Evolutionary conservation across 1,140 invertebrate genomes (phyloP).

Genomic region (Pseudomyrmex dendroicus): DNA sequence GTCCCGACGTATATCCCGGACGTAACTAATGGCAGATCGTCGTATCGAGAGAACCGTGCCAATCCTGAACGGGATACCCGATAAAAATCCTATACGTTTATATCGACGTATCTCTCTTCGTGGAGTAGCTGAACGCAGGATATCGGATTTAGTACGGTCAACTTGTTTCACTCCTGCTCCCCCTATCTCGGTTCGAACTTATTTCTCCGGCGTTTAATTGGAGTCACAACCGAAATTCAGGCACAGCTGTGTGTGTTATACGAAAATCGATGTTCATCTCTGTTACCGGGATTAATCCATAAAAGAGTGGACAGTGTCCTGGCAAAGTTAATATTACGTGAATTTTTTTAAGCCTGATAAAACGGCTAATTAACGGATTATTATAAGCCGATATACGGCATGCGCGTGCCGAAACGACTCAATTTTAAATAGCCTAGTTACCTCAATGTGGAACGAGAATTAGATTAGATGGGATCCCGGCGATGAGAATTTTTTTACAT

Average conservation of each 20-base stretch:
- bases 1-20: conserved; percentile 50
- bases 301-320: not conserved
- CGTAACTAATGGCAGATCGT: conserved; percentile 60
- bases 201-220: conserved; percentile 53
- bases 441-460: not conserved
- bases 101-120: conserved; percentile 53
- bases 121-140: conserved; percentile 55
- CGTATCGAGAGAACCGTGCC: conserved; percentile 56
- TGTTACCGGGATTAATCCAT: conserved; percentile 37
- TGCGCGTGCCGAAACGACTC: conserved; percentile 1
- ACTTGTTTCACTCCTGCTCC: conserved; percentile 50
- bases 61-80: conserved; percentile 57
- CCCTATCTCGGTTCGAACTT: not conserved
- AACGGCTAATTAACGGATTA: conserved; percentile 40
- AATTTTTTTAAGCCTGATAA: conserved; percentile 28
- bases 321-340: conserved; percentile 15
- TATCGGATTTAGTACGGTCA: conserved; percentile 60
- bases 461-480: not conserved
- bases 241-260: not conserved
- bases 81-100: conserved; percentile 62
- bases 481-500: not conserved
- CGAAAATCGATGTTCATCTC: conserved; percentile 17
- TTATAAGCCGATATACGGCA: conserved; percentile 25
- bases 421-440: conserved; percentile 40
- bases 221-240: conserved; percentile 46